Base-by-base conservation (phyloP, 2,113 vertebrate genomes). In the Calyptomena viridis region DNA sequence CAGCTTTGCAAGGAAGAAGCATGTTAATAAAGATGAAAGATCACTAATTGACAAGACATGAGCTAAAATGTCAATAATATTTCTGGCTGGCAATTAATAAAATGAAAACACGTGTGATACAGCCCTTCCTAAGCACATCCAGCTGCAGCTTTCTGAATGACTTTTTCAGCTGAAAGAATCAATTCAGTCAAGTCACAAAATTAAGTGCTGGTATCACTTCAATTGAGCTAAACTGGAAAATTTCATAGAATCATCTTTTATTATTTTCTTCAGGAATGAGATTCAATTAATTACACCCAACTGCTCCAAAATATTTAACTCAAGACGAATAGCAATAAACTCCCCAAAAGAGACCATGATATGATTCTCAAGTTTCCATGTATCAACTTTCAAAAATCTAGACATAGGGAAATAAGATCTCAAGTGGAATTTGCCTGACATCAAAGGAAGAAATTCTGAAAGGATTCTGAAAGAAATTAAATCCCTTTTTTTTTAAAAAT, bases 81-180 rank as follows among this genome's bases (percentile, higher is more conserved):
- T 88, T 86, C n/a, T 80, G 52, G 33, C 64, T 95, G 64, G 73
- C 64, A 90, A 69, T 90, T 74, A 94, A 56, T 63, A 73, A 81
- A 60, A 92, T 18, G 31, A 78, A 80, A 88, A 76, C 30, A 52
- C 1, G 6, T 69, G 60, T 56, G 77, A 77, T 12, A 13, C 4
- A 71, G 35, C 25, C 64, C 39, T 89, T 60, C 49, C 85, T 71
- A 89, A 94, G 76, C 60, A 95, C 80, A 92, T 64, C 64, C 95
- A 96, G 92, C 80, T 96, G 80, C 73, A 87, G 76, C 10, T 23
- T 86, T 86, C 8, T 81, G 66, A 96, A 78, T 18, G 6, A 58
- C 52, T 85, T 87, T 50, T 93, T 75, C 93, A 90, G 86, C 68
- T 92, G 72, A 93, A 92, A 78, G 60, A 81, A 93, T 89, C 60